phyloP scores from a whole-genome alignment of 2,888 invertebrate species.

The Drosophila atroscutellata region DNA sequence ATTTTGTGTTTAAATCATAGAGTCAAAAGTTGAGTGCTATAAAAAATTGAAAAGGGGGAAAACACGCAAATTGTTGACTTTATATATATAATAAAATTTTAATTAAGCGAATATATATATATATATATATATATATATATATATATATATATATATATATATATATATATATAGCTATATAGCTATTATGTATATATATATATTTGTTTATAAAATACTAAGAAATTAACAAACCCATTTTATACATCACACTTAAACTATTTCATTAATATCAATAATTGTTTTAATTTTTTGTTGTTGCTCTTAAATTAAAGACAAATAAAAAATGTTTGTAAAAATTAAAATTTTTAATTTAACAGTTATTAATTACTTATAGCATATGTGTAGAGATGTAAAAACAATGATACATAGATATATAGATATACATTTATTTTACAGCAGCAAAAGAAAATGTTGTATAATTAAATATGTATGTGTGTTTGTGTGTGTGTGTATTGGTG shows the following conservation, averaged over 20 bases:
- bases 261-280: background rate
- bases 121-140: background rate
- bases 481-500: slow-evolving; percentile 1
- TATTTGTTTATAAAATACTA: background rate
- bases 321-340: slow-evolving; percentile 1
- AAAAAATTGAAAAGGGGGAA: background rate
- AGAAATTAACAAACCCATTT: slow-evolving; percentile 24
- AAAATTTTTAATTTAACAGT: background rate
- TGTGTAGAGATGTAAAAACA: background rate
- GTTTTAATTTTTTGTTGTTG: background rate
- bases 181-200: background rate
- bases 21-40: background rate
- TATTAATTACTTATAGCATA: slow-evolving; percentile 1
- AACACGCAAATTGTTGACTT: slow-evolving; percentile 2
- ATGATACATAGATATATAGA: background rate
- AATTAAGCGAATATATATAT: slow-evolving; percentile 3
- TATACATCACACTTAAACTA: slow-evolving; percentile 9
- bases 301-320: background rate
- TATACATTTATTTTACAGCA: slow-evolving; percentile 6
- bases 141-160: slow-evolving; percentile 8
- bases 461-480: background rate
- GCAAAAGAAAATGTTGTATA: background rate
- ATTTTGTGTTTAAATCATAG: background rate
- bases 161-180: background rate
- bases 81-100: slow-evolving; percentile 4